Evolutionary conservation across 2,888 invertebrate genomes (phyloP), one percentile per base, ranked within the genome.

Genomic region (Perdita meconis): DNA sequence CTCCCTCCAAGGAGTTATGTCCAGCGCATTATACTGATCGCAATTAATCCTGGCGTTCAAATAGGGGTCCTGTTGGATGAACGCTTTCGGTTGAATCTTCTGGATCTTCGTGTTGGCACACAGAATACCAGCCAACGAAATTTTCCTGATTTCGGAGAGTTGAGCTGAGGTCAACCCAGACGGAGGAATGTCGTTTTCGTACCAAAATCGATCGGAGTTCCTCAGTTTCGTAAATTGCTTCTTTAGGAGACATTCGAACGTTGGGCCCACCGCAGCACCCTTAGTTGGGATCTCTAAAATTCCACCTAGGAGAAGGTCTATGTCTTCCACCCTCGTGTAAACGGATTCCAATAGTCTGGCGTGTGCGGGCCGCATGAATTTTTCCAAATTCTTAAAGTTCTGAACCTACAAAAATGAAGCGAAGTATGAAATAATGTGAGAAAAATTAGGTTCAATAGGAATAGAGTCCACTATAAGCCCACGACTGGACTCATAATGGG

Each of bases 131-230:
- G 97, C 95, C 0, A 98, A 92, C 0, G 97, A 95, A 0, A 96
- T 95, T 88, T 96, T 96, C 56, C 97, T 94, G 59, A 98, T 95
- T 82, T 97, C 97, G 67, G 95, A 95, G 10, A 98, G 93, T 90
- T 98, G 97, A 59, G 95, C 96, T 73, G 95, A 93, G 0, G 94
- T 94, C 78, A 98, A 94, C 0, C 97, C 96, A 16, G 97, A 97
- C 0, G 97, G 97, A 0, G 97, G 98, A 55, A 98, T 94, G 89
- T 98, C 98, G 90, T 98, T 98, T 92, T 98, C 98, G 89, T 98
- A 98, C 98, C 98, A 98, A 91, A 98, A 98, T 78, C 98, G 94
- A 93, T 98, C 98, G 65, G 97, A 97, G 86, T 96, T 95, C 87
- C 97, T 95, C 5, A 97, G 93, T 80, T 96, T 95, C 44, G 95